Base-by-base conservation (phyloP, 2,113 vertebrate species). In the Bagarius yarrelli region DNA sequence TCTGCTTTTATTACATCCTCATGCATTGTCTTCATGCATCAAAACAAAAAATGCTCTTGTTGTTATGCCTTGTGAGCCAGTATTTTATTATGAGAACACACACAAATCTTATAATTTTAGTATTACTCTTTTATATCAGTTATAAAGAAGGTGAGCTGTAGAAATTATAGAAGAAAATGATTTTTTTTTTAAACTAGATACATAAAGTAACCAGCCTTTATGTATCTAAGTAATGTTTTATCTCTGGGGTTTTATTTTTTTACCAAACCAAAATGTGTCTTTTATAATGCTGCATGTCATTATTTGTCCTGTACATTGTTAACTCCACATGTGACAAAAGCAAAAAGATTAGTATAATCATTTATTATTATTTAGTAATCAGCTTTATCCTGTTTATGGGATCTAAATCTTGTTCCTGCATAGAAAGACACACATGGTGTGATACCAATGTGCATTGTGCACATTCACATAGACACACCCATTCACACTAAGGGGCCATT, bases 1-100 rank as follows among this genome's bases (percentile, higher is more conserved):
- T 21, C 47, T 34, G 40, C 47, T 76, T 80, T 84, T 56, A 83
- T 83, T 83, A 80, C 30, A 30, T 63, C 69, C 47, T 32, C 14
- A 30, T 13, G 19, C 36, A 60, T n/a, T 81, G 71, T 50, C 30
- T 53, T 34, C 50, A 63, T 74, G 50, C 64, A 73, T 21, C 59
- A 72, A 2, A 5, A 4, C 5, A 36, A 75, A 57, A 5, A 75
- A 72, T 32, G 21, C 47, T 61, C 50, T 16, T 80, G 69, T 52
- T 53, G 56, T 72, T 32, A 40, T 25, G 57, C 50, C 13, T 69
- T 77, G 40, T 71, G 32, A 8, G 53, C 55, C 21, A 3, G 47
- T 63, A 64, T 73, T 78, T 55, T 53, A 14, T 59, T 21, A 76
- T 64, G 8, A 12, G 47, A 77, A 25, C 53, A 61, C n/a, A 78